These are phyloP conservation scores for Hypotaenidia okinawae DNA, from an alignment of 2,797 vertebrate genomes.

Conservation along the genomic window DNA sequence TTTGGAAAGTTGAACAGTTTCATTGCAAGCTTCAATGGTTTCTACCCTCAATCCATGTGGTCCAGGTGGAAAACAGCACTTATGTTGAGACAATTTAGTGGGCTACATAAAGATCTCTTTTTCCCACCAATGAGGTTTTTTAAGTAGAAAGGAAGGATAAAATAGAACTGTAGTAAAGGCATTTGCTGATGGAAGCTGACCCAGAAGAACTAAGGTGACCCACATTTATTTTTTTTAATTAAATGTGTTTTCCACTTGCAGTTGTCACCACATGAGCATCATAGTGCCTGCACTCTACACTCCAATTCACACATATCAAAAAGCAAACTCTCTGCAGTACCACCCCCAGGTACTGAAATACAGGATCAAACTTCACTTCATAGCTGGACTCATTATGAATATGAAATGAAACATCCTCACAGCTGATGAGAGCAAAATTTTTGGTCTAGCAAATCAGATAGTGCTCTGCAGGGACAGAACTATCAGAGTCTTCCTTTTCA, in stretches of 20 bases:
- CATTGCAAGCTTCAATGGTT: not conserved
- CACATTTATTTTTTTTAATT: not conserved
- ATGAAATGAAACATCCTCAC: not conserved
- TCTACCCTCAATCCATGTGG: not conserved
- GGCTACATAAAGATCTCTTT: not conserved
- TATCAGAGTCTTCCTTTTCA: not conserved
- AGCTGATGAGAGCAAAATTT: not conserved
- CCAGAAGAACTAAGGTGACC: not conserved
- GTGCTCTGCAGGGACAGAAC: not conserved
- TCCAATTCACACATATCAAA: not conserved
- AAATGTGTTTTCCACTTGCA: not conserved
- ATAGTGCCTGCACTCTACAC: not conserved
- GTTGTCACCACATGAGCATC: not conserved
- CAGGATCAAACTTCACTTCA: not conserved
- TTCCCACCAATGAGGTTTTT: not conserved
- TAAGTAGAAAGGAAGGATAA: not conserved
- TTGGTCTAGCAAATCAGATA: not conserved
- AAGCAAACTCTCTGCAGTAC: not conserved
- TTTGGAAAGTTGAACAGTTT: not conserved
- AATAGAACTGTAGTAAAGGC: not conserved
- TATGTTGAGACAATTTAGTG: not conserved
- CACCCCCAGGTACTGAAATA: not conserved
- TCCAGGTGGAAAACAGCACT: not conserved
- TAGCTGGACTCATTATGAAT: not conserved
- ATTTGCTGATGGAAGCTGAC: not conserved